Conservation (phyloP, 2,113 vertebrate species). For the Acanthisitta chloris region DNA sequence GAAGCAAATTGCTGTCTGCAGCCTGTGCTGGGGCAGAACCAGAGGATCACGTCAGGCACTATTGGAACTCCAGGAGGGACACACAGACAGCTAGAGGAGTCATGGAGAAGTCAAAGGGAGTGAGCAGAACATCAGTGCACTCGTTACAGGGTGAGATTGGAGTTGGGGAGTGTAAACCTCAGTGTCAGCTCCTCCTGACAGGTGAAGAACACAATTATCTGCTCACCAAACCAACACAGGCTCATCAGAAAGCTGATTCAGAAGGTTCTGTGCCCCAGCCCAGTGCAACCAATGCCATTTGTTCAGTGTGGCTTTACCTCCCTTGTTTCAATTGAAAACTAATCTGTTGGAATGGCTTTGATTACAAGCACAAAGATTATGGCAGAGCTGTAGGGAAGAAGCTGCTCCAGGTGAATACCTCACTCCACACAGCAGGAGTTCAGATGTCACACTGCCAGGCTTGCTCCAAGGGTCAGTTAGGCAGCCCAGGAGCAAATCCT, state of each 20-base stretch:
- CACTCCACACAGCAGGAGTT: rapidly evolving
- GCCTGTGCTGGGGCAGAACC: neutral
- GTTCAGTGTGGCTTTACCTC: neutral
- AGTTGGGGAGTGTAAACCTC: neutral
- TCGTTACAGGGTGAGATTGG: neutral
- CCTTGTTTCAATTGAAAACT: neutral
- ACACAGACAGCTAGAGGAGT: neutral
- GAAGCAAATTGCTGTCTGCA: neutral
- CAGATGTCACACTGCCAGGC: rapidly evolving
- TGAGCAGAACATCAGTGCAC: neutral
- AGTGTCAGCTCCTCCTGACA: neutral
- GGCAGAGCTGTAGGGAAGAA: neutral
- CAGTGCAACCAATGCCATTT: too few species aligned
- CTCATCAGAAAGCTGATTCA: too few species aligned
- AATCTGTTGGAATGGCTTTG: neutral
- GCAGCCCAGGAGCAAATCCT: neutral
- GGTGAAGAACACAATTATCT: neutral
- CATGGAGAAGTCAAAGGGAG: neutral
- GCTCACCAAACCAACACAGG: neutral
- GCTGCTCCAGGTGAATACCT: neutral
- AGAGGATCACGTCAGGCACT: neutral
- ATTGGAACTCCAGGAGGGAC: neutral
- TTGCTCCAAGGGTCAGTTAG: neutral
- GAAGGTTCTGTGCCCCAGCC: too few species aligned
- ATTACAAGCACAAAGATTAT: neutral